These are phyloP conservation scores for Lycophotia porphyrea DNA, from an alignment of 2,888 invertebrate genomes.

Conservation along the genomic window DNA sequence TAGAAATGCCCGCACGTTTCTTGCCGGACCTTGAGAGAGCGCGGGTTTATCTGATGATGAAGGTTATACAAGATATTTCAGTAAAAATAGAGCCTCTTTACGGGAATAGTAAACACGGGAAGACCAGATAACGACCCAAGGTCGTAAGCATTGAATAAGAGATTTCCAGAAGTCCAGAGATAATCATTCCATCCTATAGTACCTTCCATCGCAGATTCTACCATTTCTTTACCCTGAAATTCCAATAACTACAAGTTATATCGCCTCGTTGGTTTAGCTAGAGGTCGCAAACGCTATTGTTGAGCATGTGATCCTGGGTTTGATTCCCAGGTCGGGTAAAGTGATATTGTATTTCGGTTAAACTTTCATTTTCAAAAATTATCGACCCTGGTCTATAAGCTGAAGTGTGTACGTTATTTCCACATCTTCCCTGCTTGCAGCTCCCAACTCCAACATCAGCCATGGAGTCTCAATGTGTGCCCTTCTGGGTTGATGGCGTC, in stretches of 20 bases:
- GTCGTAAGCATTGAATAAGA: neutral
- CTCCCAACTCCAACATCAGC: no score
- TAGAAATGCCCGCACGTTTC: conserved; percentile 87
- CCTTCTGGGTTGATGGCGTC: neutral
- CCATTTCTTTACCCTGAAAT: neutral
- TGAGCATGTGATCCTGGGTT: neutral
- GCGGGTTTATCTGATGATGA: conserved; percentile 91
- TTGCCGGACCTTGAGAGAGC: conserved; percentile 92
- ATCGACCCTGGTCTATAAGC: no score
- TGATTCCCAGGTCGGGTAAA: neutral
- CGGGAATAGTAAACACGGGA: neutral
- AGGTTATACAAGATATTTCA: conserved; percentile 73
- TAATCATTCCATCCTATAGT: neutral
- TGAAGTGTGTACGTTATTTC: no score
- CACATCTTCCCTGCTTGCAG: no score
- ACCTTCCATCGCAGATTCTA: neutral
- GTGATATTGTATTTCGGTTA: no score
- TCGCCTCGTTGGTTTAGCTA: neutral
- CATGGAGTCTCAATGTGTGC: neutral
- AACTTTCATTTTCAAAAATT: no score
- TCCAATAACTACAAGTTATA: neutral
- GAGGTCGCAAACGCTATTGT: neutral
- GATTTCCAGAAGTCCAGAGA: neutral
- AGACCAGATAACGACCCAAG: neutral
- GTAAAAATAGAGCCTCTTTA: neutral